Percentiles rank a stretch among this genome's conserved stretches.
Conservation (phyloP, 2,797 vertebrate species). For the Dipus sagitta region DNA sequence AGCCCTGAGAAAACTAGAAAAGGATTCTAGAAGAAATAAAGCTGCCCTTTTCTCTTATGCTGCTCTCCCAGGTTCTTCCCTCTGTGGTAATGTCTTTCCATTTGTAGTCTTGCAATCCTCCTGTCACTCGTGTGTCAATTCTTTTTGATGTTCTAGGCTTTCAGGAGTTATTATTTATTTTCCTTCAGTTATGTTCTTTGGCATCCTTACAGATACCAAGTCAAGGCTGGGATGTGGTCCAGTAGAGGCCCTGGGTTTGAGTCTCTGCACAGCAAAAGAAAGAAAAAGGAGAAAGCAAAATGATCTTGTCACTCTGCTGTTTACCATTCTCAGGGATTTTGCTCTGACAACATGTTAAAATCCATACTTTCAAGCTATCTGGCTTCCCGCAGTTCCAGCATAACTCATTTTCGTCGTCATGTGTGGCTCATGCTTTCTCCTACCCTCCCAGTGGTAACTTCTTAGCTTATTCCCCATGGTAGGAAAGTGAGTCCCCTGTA, state of each 20-base stretch:
- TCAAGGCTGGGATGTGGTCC: background rate
- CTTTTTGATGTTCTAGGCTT: background rate
- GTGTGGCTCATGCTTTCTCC: background rate
- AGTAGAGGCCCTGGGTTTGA: background rate
- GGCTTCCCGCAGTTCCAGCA: background rate
- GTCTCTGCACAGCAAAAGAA: background rate
- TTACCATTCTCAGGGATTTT: background rate
- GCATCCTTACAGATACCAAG: background rate
- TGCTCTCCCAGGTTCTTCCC: background rate
- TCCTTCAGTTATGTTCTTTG: background rate
- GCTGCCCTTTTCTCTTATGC: too few relatives aligned
- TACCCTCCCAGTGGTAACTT: background rate
- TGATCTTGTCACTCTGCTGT: background rate
- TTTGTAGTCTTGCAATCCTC: background rate
- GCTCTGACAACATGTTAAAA: background rate
- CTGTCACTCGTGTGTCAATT: too few relatives aligned
- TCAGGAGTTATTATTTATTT: background rate
- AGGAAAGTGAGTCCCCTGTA: background rate
- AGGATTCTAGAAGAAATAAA: background rate
- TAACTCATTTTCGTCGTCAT: background rate
- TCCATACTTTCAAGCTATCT: background rate
- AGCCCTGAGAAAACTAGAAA: background rate
- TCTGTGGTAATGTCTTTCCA: background rate
- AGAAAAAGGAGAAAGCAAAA: background rate
- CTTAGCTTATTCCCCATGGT: background rate